Evolutionary conservation across 2,888 invertebrate genomes (phyloP).

Genomic region (Drosophila nigricruria): DNA sequence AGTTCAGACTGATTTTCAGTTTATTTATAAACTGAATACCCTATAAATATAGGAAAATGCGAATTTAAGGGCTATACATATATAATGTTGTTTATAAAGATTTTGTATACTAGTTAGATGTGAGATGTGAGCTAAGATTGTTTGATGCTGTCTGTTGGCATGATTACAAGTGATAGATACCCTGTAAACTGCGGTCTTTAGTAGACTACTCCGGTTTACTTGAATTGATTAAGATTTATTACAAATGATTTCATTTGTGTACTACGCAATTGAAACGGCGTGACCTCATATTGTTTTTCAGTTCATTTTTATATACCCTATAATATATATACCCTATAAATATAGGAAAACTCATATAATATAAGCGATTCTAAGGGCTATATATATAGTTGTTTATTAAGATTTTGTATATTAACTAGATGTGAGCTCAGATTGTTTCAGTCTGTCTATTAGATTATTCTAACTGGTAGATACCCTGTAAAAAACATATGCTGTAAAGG

Average conservation of each 20-base stretch:
- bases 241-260: not conserved
- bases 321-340: not conserved
- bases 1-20: not conserved
- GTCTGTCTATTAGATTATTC: not conserved
- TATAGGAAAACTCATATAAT: no score
- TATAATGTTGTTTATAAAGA: not conserved
- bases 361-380: not conserved
- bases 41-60: not conserved
- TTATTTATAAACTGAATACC: conserved; percentile 8
- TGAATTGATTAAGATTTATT: not conserved
- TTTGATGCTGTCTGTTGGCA: not conserved
- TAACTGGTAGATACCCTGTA: not conserved
- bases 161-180: not conserved
- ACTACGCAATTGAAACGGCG: not conserved
- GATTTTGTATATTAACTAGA: not conserved
- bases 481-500: not conserved
- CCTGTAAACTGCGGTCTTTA: not conserved
- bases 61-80: not conserved
- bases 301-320: conserved; percentile 5
- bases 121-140: not conserved
- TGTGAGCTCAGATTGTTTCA: not conserved
- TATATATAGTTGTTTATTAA: not conserved
- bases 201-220: not conserved
- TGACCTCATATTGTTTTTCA: not conserved
- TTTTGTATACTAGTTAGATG: not conserved